Percentiles rank a stretch among this genome's conserved stretches.
These are phyloP conservation scores for Hylaeus anthracinus DNA, from an alignment of 1,140 invertebrate species.

Conservation along the genomic window DNA sequence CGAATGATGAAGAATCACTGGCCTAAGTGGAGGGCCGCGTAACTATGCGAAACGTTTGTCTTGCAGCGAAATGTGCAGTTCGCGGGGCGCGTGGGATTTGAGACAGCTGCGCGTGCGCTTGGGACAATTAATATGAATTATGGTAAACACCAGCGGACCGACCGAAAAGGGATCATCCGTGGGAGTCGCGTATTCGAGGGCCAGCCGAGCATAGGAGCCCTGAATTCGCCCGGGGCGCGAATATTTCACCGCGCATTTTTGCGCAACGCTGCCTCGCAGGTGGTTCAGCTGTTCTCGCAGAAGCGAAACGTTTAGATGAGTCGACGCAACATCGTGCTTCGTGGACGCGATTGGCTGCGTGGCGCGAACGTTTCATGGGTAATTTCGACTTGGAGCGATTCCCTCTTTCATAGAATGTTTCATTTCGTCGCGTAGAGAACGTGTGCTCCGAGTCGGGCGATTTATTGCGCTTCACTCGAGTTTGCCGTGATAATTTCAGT, in stretches of 20 bases:
- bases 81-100: constrained; percentile 73
- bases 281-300: constrained; percentile 1
- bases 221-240: constrained; percentile 39
- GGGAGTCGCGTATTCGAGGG: constrained; percentile 55
- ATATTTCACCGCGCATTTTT: constrained; percentile 55
- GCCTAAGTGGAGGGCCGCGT: constrained; percentile 66
- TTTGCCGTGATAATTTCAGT: too few species aligned
- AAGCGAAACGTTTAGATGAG: background rate
- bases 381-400: background rate
- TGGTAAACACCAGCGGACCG: constrained; percentile 69
- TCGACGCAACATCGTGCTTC: background rate
- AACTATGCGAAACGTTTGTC: constrained; percentile 69
- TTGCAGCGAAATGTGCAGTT: constrained; percentile 68
- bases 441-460: too few species aligned
- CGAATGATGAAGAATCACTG: too few species aligned
- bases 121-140: constrained; percentile 76
- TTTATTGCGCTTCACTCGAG: too few species aligned
- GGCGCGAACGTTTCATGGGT: too few species aligned
- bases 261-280: constrained; percentile 20
- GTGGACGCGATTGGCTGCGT: background rate
- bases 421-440: too few species aligned
- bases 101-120: constrained; percentile 75
- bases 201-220: constrained; percentile 31
- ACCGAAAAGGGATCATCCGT: constrained; percentile 53
- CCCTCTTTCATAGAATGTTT: too few species aligned